phyloP scores from a whole-genome alignment of 2,797 vertebrate species.

The Anolis apletophallus region DNA sequence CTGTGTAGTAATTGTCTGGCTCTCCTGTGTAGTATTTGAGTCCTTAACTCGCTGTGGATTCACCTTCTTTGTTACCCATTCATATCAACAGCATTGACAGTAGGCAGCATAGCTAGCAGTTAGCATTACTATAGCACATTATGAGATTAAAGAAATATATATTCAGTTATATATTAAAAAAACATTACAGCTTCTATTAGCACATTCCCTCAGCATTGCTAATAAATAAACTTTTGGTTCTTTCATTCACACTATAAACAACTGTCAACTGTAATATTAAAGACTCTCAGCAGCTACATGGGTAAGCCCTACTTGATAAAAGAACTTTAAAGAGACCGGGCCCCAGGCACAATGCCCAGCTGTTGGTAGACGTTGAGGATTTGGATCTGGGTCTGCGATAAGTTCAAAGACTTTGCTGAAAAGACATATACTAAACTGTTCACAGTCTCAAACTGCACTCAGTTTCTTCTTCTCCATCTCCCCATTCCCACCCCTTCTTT shows the following conservation, averaged over 20 bases:
- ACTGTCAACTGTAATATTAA: constrained; percentile 29
- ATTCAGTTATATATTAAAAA: no score
- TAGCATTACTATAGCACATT: neutral
- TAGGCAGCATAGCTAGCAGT: neutral
- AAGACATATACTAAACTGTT: constrained; percentile 25
- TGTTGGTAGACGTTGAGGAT: constrained; percentile 13
- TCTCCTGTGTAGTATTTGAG: no score
- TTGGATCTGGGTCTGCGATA: constrained; percentile 26
- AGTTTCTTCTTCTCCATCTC: neutral
- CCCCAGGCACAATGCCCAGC: constrained; percentile 12
- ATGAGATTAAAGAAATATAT: neutral
- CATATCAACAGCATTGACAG: neutral
- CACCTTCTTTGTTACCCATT: neutral
- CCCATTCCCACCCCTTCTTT: neutral
- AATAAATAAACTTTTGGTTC: constrained; percentile 16
- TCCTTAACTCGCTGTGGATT: neutral
- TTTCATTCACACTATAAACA: constrained; percentile 33
- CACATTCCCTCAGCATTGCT: constrained; percentile 30
- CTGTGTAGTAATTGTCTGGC: neutral
- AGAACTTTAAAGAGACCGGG: constrained; percentile 24
- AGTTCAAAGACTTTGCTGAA: constrained; percentile 28
- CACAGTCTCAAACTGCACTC: neutral
- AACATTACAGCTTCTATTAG: neutral
- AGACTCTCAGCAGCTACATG: constrained; percentile 25
- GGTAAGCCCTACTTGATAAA: constrained; percentile 8